Evolutionary conservation across 2,113 vertebrate genomes (phyloP), one percentile per base, ranked within the genome.

Genomic region (Perca fluviatilis): DNA sequence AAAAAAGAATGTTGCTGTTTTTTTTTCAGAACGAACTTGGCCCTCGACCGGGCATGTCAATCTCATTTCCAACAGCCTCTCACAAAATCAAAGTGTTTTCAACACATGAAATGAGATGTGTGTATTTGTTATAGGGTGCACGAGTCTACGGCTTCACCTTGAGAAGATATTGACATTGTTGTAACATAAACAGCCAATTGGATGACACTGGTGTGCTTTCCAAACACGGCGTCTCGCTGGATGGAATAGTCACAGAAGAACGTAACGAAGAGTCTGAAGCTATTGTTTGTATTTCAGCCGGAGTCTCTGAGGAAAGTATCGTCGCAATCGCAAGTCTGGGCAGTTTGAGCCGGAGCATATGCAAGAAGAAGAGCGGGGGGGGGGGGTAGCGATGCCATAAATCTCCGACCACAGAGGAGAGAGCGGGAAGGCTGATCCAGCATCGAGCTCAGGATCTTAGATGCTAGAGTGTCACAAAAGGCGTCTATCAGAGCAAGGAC

Each of bases 41-140:
- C 93, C 89, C 84, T 75, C 74, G 84, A 88, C 87, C 68, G 61
- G 82, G 74, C 88, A 91, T 95, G 94, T 94, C 94, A 94, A 94
- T 94, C 94, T 95, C 89, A 95, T 95, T 95, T 95, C 91, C 85
- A 84, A 72, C 80, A 81, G 88, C 88, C 88, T 89, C 87, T 89
- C 87, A 86, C 88, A 85, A 93, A 93, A 93, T 94, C 91, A 88
- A 91, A 86, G 79, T 91, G 89, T 89, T 92, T 89, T 77, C 71
- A 77, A 68, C 84, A 83, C 80, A 80, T 65, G 57, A 71, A 80
- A 89, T 60, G 72, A 80, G 75, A 84, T 84, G 79, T 81, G 84
- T 86, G 87, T 81, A 50, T 89, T 83, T 77, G 79, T 84, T 79
- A 57, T 74, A 51, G 56, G 71, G 80, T 56, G 78, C 80, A 74